Percentiles rank a stretch among this genome's conserved stretches.
Conservation (phyloP, 1,140 invertebrate genomes). For the Nasonia giraulti region DNA sequence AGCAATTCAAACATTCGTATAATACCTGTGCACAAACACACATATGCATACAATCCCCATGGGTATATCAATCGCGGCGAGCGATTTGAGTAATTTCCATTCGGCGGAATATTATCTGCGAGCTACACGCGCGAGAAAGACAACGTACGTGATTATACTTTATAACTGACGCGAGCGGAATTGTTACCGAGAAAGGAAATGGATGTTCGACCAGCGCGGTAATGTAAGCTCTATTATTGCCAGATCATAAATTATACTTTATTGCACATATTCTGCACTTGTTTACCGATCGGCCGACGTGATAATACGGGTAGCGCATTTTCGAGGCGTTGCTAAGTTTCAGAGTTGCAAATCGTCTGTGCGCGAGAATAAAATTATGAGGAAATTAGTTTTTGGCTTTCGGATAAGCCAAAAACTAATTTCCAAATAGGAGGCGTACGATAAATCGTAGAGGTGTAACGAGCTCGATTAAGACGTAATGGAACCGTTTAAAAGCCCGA, state of each 20-base stretch:
- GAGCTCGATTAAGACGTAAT: no score
- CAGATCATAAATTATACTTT: not conserved
- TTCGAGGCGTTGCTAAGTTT: not conserved
- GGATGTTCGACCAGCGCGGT: not conserved
- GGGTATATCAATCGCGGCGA: not conserved
- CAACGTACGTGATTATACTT: slow-evolving; percentile 2
- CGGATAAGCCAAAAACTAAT: no score
- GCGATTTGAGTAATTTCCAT: slow-evolving; percentile 15
- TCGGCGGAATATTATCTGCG: not conserved
- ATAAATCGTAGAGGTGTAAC: no score
- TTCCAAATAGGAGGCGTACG: no score
- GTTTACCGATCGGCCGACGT: not conserved
- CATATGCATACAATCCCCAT: no score
- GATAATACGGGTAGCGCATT: no score
- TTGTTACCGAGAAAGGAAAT: not conserved
- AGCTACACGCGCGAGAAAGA: no score
- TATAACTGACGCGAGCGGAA: slow-evolving; percentile 5
- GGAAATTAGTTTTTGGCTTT: no score
- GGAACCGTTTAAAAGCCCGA: no score
- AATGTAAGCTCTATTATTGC: not conserved
- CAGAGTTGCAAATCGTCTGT: no score
- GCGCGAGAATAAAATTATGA: no score
- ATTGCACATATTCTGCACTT: not conserved
- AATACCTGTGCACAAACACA: not conserved
- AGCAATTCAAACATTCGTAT: slow-evolving; percentile 25